phyloP scores from a whole-genome alignment of 2,797 vertebrate species.

The Trachops cirrhosus region DNA sequence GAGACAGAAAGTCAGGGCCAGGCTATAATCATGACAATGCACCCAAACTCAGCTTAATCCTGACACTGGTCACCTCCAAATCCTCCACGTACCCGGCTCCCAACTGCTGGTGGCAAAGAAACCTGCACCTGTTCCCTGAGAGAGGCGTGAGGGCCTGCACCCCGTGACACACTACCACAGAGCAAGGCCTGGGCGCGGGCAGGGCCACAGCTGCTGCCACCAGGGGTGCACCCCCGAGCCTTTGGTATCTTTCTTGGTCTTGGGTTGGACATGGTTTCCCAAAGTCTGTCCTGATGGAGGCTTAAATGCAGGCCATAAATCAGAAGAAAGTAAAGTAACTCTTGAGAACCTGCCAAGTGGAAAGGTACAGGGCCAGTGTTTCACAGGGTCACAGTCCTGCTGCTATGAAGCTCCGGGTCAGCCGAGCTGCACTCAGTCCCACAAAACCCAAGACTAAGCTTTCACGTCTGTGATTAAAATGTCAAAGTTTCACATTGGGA shows the following conservation, averaged over 20 bases:
- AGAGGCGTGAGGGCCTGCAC: not conserved
- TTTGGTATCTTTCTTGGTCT: not conserved
- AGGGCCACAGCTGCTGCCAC: not conserved
- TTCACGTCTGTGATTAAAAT: not conserved
- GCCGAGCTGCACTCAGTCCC: not conserved
- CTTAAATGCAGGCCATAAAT: not conserved
- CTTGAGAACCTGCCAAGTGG: not conserved
- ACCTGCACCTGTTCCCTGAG: not conserved
- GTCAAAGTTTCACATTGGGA: not conserved
- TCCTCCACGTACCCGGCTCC: not conserved
- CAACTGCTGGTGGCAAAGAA: not conserved
- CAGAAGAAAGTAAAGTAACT: not conserved
- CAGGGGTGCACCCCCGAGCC: accelerated
- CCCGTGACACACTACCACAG: accelerated
- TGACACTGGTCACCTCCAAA: not conserved
- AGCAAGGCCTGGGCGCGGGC: not conserved
- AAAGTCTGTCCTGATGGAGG: not conserved
- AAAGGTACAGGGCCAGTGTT: accelerated
- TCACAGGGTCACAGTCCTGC: not conserved
- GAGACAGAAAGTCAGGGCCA: too few relatives aligned
- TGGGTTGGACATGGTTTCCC: not conserved
- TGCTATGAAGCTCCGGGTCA: not conserved
- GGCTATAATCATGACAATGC: accelerated
- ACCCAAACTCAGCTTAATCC: not conserved
- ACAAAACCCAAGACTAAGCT: not conserved